Conservation (phyloP, 2,888 invertebrate genomes). For the Ophion costatus region DNA sequence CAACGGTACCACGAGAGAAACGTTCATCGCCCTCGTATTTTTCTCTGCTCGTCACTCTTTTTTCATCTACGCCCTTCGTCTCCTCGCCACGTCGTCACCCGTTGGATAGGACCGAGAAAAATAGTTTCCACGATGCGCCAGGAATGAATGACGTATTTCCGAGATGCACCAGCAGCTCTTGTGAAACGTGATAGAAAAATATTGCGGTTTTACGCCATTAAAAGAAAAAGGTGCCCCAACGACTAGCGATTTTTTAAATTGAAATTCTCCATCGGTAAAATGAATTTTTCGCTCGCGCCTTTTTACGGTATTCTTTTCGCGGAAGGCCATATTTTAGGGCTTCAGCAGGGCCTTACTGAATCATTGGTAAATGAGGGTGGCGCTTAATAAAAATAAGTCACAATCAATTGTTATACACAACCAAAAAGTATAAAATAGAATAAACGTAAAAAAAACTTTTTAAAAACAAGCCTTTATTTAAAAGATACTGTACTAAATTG, state of each 20-base stretch:
- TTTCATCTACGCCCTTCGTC: slow-evolving; percentile 37
- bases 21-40: slow-evolving; percentile 55
- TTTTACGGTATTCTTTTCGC: not conserved
- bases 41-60: slow-evolving; percentile 31
- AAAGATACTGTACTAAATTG: too few species aligned
- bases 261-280: not conserved
- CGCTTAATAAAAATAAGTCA: too few species aligned
- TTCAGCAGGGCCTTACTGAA: too few species aligned
- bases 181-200: slow-evolving; percentile 15
- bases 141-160: slow-evolving; percentile 35
- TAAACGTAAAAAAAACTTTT: too few species aligned
- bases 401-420: too few species aligned
- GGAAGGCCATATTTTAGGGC: too few species aligned
- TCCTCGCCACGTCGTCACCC: slow-evolving; percentile 6
- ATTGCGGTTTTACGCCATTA: not conserved
- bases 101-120: slow-evolving; percentile 45
- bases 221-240: not conserved
- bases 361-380: too few species aligned
- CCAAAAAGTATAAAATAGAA: too few species aligned
- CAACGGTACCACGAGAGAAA: slow-evolving; percentile 69
- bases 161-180: not conserved
- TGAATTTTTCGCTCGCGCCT: not conserved
- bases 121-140: slow-evolving; percentile 43
- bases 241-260: not conserved
- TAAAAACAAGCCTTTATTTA: too few species aligned